These are phyloP conservation scores for Rotaria sp. DNA, from an alignment of 2,888 invertebrate genomes.

Conservation along the genomic window DNA sequence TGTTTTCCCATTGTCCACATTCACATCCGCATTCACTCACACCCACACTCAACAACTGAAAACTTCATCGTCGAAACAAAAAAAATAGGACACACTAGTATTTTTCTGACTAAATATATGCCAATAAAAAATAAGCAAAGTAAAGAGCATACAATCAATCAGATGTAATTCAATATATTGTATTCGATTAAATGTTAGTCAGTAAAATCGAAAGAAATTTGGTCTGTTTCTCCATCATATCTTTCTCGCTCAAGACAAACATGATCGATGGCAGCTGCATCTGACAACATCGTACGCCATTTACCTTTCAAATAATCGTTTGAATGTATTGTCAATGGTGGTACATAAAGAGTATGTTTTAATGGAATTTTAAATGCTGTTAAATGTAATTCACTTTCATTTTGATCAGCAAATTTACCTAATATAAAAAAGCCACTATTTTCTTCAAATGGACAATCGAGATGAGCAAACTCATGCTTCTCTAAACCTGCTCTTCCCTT, in stretches of 20 bases:
- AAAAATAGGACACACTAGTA: neutral
- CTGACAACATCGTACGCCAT: slow-evolving; percentile 44
- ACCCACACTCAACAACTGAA: too few species aligned
- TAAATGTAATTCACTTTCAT: slow-evolving; percentile 42
- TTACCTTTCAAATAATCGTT: slow-evolving; percentile 44
- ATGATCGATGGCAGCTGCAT: slow-evolving; percentile 44
- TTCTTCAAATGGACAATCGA: slow-evolving; percentile 43
- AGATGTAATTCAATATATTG: neutral
- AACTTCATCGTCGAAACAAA: too few species aligned
- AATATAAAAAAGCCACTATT: slow-evolving; percentile 43
- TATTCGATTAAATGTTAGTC: neutral
- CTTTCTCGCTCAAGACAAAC: slow-evolving; percentile 40
- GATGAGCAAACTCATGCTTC: slow-evolving; percentile 43
- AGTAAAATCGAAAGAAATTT: neutral
- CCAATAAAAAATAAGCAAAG: neutral
- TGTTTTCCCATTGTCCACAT: too few species aligned
- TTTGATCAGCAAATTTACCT: slow-evolving; percentile 41
- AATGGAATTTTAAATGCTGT: slow-evolving; percentile 41
- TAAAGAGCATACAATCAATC: neutral
- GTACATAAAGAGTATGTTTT: slow-evolving; percentile 42
- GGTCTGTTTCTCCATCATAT: neutral
- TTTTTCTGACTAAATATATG: neutral
- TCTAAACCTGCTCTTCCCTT: slow-evolving; percentile 43
- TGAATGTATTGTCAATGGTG: slow-evolving; percentile 42
- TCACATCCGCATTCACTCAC: too few species aligned